phyloP scores from a whole-genome alignment of 2,797 vertebrate genomes.

The Crenichthys baileyi region DNA sequence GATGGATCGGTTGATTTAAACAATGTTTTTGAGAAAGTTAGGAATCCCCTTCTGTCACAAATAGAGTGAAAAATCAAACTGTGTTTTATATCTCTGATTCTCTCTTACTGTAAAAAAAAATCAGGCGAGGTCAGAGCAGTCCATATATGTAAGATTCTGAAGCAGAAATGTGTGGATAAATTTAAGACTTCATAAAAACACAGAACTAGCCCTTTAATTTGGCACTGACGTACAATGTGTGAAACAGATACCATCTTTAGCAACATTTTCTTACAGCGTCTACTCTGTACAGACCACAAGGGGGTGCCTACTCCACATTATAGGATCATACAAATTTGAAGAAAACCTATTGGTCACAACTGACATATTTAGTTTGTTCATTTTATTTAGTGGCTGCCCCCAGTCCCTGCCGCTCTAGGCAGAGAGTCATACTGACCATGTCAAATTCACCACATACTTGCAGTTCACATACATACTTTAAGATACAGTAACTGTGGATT shows the following conservation, averaged over 20 bases:
- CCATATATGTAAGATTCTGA: neutral
- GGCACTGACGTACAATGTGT: neutral
- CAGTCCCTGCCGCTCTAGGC: neutral
- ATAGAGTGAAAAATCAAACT: neutral
- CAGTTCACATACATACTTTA: neutral
- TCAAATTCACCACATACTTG: neutral
- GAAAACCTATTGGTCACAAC: neutral
- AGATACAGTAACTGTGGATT: neutral
- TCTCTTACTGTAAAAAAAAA: too few species aligned
- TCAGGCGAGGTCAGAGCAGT: neutral
- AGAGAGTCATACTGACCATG: neutral
- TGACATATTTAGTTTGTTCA: neutral
- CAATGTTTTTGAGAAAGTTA: neutral
- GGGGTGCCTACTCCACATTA: too few species aligned
- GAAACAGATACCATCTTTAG: neutral
- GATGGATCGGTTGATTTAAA: too few species aligned
- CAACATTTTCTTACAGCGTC: neutral
- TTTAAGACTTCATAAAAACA: neutral
- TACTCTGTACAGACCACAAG: neutral
- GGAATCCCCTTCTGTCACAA: neutral
- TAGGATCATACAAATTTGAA: too few species aligned
- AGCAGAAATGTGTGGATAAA: neutral
- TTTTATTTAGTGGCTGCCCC: neutral
- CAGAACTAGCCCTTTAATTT: neutral
- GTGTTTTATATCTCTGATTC: neutral